phyloP scores from a whole-genome alignment of 2,888 invertebrate genomes.

The Cordilura impudica region DNA sequence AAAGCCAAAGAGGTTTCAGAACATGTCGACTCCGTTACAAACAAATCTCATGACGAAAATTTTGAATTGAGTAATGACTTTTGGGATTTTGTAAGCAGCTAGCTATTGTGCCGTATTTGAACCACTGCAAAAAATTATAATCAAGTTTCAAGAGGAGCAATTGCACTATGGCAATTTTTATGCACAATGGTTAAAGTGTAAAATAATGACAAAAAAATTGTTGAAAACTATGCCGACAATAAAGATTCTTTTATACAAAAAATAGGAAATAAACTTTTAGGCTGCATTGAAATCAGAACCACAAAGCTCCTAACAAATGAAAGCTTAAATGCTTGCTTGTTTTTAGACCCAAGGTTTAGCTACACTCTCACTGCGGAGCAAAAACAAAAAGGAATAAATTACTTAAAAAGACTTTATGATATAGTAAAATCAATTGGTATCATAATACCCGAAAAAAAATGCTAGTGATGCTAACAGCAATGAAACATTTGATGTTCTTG shows the following conservation, averaged over 20 bases:
- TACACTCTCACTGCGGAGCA: too few relatives aligned
- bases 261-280: background rate
- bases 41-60: too few relatives aligned
- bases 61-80: background rate
- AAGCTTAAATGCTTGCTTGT: background rate
- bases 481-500: too few relatives aligned
- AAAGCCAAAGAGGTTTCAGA: too few relatives aligned
- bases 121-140: background rate
- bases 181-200: conserved; percentile 20
- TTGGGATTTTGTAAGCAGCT: conserved; percentile 7
- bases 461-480: too few relatives aligned
- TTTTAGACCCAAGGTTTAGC: conserved; percentile 2
- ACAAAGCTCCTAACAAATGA: background rate
- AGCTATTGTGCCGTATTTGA: background rate
- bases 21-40: too few relatives aligned
- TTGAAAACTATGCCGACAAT: background rate
- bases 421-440: too few relatives aligned
- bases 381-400: too few relatives aligned
- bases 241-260: background rate
- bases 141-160: background rate
- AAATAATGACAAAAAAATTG: conserved; percentile 2
- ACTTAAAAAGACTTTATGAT: too few relatives aligned
- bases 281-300: background rate
- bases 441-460: too few relatives aligned
- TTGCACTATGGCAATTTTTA: conserved; percentile 15